Base-by-base conservation (phyloP, 2,113 vertebrate genomes). In the Aythya baeri region DNA sequence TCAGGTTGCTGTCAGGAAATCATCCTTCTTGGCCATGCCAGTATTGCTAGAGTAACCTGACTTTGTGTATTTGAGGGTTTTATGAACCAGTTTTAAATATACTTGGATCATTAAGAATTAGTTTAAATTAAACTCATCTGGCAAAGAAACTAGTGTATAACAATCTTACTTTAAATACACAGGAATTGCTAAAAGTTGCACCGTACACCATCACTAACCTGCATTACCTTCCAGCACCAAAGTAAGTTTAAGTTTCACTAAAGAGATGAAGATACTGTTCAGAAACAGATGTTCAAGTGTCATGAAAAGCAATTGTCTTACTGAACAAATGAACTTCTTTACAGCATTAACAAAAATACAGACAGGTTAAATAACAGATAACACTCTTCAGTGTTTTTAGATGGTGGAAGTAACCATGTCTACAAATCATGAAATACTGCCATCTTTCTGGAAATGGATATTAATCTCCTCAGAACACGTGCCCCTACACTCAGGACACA, bases 71-170 rank as follows among this genome's bases (percentile, higher is more conserved):
- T 73, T 82, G 44, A 97, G 78, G 59, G 77, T 87, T 97, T 97
- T 85, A 82, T 72, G 91, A 97, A 94, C 63, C 50, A 83, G 93
- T 86, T 91, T 94, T 79, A 96, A 97, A 92, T 89, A 72, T 20
- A 46, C 88, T 92, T 93, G 85, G 89, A 97, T 98, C 96, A 95
- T 94, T 95, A 93, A 65, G 67, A 97, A 97, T 97, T 97, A 95
- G 73, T 92, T 97, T 96, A 96, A 90, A 86, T 84, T 91, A 70
- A 82, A 92, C 38, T 73, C 79, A 44, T 79, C 85, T 95, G 75
- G 70, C 85, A 94, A 91, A 96, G 77, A 97, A 93, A 94, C 27
- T 29, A 32, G 29, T 90, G 72, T 91, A 97, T 96, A 98, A 97
- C 91, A 96, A 84, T 97, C 88, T 94, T 88, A 54, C 90, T 96